Evolutionary conservation across 1,140 invertebrate species (phyloP), one percentile per base, ranked within the genome.

Genomic region (Drosophila eugracilis): DNA sequence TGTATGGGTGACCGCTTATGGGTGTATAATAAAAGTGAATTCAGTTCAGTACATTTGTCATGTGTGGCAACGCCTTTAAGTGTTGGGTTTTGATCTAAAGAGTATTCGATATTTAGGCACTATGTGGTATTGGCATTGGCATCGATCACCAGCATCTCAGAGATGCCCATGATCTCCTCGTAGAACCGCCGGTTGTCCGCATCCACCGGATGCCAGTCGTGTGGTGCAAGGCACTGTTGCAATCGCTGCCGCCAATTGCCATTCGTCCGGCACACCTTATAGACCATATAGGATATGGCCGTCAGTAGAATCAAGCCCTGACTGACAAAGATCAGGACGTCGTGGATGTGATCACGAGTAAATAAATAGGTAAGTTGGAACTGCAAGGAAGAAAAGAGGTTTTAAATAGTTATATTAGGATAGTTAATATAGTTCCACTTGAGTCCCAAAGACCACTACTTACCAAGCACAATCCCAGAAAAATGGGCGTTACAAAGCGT

Each of bases 151-250:
- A 91, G 77, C 89, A 91, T 91, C 73, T 91, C 90, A 17, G 90
- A 90, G 10, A 76, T 88, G 42, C 90, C 89, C 86, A 91, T 91
- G 12, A 89, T 75, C 26, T 91, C 90, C 42, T 91, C 90, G 17
- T 91, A 91, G 39, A 89, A 90, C 2, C 71, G 70, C 0, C 89
- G 79, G 74, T 91, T 83, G 48, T 91, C 83, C 36, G 90, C 71
- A 76, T 83, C 88, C 14, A 90, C 86, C 4, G 90, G 90, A 89
- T 91, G 88, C 90, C 90, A 91, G 54, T 91, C 90, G 41, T 89
- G 90, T 26, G 90, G 90, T 0, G 78, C 75, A 15, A 91, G 76
- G 21, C 80, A 91, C 67, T 90, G 88, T 24, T 52, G 63, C 54
- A 90, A 24, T 4, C 90, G 54, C 32, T 89, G 70, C 21, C 77